Percentiles rank a stretch among this genome's conserved stretches.
Evolutionary conservation across 2,888 invertebrate species (phyloP).

Genomic region (Dastarcus helophoroides): DNA sequence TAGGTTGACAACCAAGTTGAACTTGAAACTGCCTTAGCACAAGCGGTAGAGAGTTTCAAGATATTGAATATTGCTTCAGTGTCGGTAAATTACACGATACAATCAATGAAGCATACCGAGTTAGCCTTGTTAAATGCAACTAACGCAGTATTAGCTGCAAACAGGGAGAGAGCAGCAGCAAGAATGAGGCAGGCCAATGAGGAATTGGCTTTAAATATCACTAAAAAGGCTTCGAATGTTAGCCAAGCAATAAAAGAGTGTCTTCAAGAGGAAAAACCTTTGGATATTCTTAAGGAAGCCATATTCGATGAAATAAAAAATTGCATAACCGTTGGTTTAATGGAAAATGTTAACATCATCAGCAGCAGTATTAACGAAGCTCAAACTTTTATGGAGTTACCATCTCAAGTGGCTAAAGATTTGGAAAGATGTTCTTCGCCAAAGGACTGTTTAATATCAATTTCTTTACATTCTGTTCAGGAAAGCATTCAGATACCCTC

Average conservation of each 20-base stretch:
- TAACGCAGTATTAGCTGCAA: conserved; percentile 3
- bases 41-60: not conserved
- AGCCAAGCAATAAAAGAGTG: conserved; percentile 6
- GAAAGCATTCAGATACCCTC: conserved; percentile 17
- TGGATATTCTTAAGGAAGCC: conserved; percentile 9
- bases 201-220: too few relatives aligned
- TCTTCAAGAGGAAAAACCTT: conserved; percentile 6
- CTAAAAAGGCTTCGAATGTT: too few relatives aligned
- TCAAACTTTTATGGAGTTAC: conserved; percentile 17
- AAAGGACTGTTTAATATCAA: conserved; percentile 11
- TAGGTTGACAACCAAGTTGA: too few relatives aligned
- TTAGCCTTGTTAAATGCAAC: conserved; percentile 3
- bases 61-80: conserved; percentile 4
- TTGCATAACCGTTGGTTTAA: conserved; percentile 14
- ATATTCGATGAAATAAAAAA: conserved; percentile 15
- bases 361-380: conserved; percentile 15
- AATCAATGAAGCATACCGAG: conserved; percentile 6
- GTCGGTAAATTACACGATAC: conserved; percentile 5
- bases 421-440: conserved; percentile 15
- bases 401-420: conserved; percentile 14
- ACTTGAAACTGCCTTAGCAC: not conserved
- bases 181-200: too few relatives aligned
- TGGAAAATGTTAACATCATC: conserved; percentile 16
- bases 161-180: conserved; percentile 8
- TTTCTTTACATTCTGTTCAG: conserved; percentile 15